phyloP scores from a whole-genome alignment of 1,140 invertebrate species.

The Laupala kohalensis region DNA sequence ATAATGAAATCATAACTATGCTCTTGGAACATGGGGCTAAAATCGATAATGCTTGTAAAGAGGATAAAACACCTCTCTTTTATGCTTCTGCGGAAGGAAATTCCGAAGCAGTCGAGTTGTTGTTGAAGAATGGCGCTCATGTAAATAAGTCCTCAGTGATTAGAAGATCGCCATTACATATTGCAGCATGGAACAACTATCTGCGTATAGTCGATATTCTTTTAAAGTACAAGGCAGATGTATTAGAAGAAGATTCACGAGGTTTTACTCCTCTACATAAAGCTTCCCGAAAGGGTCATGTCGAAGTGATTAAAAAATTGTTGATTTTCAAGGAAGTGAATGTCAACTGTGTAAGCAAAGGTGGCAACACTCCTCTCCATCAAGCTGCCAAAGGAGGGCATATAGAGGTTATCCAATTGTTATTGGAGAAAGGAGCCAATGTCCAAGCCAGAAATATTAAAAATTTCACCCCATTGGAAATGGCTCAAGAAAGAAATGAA shows the following conservation, averaged over 20 bases:
- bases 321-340: no score
- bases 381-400: no score
- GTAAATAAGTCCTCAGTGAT: constrained; percentile 20
- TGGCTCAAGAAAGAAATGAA: no score
- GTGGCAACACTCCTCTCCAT: no score
- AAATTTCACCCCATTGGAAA: no score
- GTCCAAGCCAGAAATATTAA: no score
- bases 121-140: not conserved
- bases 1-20: no score
- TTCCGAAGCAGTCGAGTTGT: not conserved
- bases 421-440: no score
- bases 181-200: constrained; percentile 30
- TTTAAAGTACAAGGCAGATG: constrained; percentile 28
- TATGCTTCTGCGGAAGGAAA: not conserved
- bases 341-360: no score
- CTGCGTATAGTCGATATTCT: constrained; percentile 28
- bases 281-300: not conserved
- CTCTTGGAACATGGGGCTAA: not conserved
- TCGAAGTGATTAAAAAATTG: not conserved
- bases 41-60: not conserved
- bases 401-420: no score
- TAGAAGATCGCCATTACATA: constrained; percentile 26
- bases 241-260: constrained; percentile 30
- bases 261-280: not conserved
- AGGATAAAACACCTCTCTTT: not conserved